A percentile compares a stretch with the other conserved stretches of the same genome.
These are phyloP conservation scores for Lampris megalopsis DNA, from an alignment of 2,113 vertebrate species.

Conservation along the genomic window DNA sequence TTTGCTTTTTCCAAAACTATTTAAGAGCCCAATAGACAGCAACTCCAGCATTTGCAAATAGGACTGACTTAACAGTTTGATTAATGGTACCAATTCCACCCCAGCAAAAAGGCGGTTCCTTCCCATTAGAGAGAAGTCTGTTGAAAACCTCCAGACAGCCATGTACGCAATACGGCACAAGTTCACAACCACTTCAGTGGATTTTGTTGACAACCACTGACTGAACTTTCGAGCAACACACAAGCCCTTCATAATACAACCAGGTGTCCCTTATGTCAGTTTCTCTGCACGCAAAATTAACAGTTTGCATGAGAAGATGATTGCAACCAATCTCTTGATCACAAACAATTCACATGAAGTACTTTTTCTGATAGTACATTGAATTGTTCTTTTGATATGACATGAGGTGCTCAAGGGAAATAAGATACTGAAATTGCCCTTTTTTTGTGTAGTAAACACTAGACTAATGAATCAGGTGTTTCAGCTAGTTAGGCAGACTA, in stretches of 20 bases:
- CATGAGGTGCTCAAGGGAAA: no score
- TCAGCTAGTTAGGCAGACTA: no score
- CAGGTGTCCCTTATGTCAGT: background rate
- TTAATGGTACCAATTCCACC: background rate
- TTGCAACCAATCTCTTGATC: no score
- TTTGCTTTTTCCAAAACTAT: background rate
- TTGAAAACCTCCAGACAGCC: constrained; percentile 5
- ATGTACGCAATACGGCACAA: background rate
- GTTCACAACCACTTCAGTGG: background rate
- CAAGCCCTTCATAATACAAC: no score
- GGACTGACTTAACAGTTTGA: background rate
- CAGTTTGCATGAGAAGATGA: background rate
- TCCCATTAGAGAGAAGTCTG: background rate
- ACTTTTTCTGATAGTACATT: no score
- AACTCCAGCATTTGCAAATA: background rate
- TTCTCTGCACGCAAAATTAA: background rate
- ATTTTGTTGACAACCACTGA: background rate
- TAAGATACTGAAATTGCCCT: no score
- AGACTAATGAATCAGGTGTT: no score
- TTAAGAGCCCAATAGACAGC: background rate
- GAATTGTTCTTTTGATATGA: no score
- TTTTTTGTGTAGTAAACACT: no score
- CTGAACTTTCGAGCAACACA: background rate
- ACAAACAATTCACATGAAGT: background rate
- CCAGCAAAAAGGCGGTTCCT: background rate